Percentiles rank a stretch among this genome's conserved stretches.
These are phyloP conservation scores for Chelonia mydas DNA, from an alignment of 2,797 vertebrate species.

Conservation along the genomic window DNA sequence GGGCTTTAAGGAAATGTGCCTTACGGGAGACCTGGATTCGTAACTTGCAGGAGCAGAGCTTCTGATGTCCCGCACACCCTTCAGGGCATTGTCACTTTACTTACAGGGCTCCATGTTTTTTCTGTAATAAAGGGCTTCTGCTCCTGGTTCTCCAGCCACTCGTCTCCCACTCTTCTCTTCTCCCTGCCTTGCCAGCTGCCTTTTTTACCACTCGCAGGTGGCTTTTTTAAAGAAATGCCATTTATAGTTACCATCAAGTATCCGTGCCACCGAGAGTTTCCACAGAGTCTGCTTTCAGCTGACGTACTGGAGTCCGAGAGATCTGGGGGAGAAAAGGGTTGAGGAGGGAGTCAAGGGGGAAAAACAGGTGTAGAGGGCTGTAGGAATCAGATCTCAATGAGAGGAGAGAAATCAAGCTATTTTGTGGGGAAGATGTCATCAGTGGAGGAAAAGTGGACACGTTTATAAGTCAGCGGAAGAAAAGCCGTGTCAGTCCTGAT, in stretches of 20 bases:
- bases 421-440: background rate
- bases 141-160: background rate
- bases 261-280: background rate
- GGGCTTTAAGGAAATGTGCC: background rate
- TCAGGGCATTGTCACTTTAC: background rate
- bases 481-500: background rate
- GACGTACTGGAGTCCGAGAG: background rate
- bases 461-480: background rate
- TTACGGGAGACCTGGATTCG: background rate
- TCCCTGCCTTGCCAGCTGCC: background rate
- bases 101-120: background rate
- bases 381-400: background rate
- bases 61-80: background rate
- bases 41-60: background rate
- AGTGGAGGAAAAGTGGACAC: background rate
- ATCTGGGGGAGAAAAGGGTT: background rate
- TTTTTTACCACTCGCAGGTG: fast-evolving
- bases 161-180: background rate
- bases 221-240: background rate
- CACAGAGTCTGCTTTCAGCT: background rate
- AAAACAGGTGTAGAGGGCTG: background rate
- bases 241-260: background rate
- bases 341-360: background rate
- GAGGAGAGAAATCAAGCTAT: background rate
- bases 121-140: background rate